Conservation (phyloP, 2,113 vertebrate genomes). For the Gobius niger region DNA sequence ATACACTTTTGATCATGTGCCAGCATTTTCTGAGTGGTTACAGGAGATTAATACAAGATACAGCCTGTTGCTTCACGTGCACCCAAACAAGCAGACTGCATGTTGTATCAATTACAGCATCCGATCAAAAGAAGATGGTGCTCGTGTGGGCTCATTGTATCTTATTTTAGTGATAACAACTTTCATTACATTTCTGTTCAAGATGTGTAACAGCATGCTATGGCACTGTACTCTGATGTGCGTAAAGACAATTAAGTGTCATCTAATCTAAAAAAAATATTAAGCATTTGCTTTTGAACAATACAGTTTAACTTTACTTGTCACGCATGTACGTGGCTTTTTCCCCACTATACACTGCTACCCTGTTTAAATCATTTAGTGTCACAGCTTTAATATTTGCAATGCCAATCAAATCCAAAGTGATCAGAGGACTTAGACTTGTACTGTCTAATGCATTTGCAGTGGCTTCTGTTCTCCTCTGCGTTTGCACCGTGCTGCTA, state of each 20-base stretch:
- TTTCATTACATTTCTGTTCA: no score
- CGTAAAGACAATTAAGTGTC: no score
- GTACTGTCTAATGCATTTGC: slow-evolving; percentile 15
- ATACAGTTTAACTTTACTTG: neutral
- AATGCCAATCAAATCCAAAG: slow-evolving; percentile 3
- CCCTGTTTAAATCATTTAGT: slow-evolving; percentile 4
- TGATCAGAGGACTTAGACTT: slow-evolving; percentile 1
- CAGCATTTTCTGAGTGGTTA: slow-evolving; percentile 14
- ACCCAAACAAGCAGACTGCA: neutral
- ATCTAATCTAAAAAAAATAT: no score
- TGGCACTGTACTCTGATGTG: no score
- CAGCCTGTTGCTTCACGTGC: slow-evolving; percentile 3
- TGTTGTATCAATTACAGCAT: neutral
- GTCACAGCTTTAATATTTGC: neutral
- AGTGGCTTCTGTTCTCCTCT: slow-evolving; percentile 9
- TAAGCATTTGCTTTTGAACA: neutral
- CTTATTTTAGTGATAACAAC: no score
- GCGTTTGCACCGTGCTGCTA: slow-evolving; percentile 13
- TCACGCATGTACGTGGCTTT: neutral
- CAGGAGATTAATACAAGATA: slow-evolving; percentile 1
- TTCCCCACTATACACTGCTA: neutral
- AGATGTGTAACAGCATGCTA: no score
- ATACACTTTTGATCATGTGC: slow-evolving; percentile 23
- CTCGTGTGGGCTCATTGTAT: no score
- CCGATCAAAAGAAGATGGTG: neutral